Percentiles rank a stretch among this genome's conserved stretches.
Conservation (phyloP, 1,140 invertebrate genomes). For the Teleopsis dalmanni region DNA sequence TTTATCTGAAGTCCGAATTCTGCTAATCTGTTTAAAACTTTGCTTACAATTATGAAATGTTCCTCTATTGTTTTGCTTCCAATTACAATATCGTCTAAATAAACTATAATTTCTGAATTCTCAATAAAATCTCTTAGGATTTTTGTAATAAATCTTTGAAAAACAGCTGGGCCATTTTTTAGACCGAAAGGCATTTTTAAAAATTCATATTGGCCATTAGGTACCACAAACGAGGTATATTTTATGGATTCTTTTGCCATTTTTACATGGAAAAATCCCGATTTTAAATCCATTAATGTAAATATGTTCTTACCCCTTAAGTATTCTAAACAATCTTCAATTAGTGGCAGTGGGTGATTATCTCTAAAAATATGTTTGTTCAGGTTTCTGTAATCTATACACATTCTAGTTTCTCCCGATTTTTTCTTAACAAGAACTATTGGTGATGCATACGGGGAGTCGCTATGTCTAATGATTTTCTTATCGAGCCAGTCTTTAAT, state of each 20-base stretch:
- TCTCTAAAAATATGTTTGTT: constrained; percentile 12
- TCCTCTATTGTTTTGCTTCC: constrained; percentile 15
- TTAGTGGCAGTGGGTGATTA: constrained; percentile 39
- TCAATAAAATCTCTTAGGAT: constrained; percentile 2
- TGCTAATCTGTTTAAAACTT: constrained; percentile 10
- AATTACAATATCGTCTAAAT: constrained; percentile 19
- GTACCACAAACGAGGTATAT: constrained; percentile 35
- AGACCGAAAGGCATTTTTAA: constrained; percentile 26
- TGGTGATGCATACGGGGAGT: constrained; percentile 19
- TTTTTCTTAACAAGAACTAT: constrained; percentile 28
- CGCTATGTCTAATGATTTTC: constrained; percentile 17
- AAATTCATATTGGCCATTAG: constrained; percentile 35
- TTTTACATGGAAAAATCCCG: constrained; percentile 24
- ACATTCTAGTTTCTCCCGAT: constrained; percentile 20
- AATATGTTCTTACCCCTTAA: constrained; percentile 21
- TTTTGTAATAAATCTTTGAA: constrained; percentile 3
- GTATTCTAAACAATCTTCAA: constrained; percentile 42
- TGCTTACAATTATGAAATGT: constrained; percentile 13
- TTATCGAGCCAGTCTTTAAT: constrained; percentile 14
- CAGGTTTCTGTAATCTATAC: constrained; percentile 34
- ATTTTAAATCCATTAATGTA: constrained; percentile 18
- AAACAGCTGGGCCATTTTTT: constrained; percentile 2
- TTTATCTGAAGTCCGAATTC: background rate
- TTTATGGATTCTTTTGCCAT: constrained; percentile 20
- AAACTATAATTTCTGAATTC: background rate